Evolutionary conservation across 2,888 invertebrate species (phyloP), one percentile per base, ranked within the genome.

Genomic region (Nebria brevicollis): DNA sequence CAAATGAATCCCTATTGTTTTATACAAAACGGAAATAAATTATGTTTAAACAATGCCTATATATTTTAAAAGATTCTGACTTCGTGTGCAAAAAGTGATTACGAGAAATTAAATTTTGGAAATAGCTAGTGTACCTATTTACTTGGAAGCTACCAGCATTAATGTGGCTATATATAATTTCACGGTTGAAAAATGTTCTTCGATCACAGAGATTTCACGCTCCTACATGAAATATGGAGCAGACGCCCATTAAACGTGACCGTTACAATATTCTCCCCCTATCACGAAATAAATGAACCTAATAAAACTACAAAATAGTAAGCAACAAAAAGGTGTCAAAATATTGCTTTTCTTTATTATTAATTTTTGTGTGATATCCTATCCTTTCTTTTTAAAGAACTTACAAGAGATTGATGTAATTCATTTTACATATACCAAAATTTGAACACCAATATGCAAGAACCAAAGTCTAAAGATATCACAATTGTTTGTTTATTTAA

Each of bases 191-290:
- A 70, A 70, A 70, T 34, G 70, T 70, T 26, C 70, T 25, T 70
- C 70, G 25, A 70, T 68, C 68, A 68, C 25, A 68, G 25, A 42
- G 54, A 43, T 74, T 74, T 74, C 74, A 74, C 74, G 74, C 74
- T 42, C 74, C 54, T 74, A 54, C 54, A 75, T 75, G 75, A 75
- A 75, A 75, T 75, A 75, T 75, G 42, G 64, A 20, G 20, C 25
- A 75, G 64, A 64, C 75, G 64, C 75, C 75, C 43, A 75, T 75
- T 75, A 75, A 64, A 75, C 64, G 75, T 75, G 75, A 75, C 75
- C 64, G 64, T 20, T 54, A 75, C 64, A 75, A 75, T 75, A 11
- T 75, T 75, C 74, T 74, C 42, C 41, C 15, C 64, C 43, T 75
- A 75, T 75, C 75, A 26, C 20, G 5, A 75, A 75, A 75, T 75